Evolutionary conservation across 2,113 vertebrate genomes (phyloP).

Genomic region (Corythornis madagascariensis): DNA sequence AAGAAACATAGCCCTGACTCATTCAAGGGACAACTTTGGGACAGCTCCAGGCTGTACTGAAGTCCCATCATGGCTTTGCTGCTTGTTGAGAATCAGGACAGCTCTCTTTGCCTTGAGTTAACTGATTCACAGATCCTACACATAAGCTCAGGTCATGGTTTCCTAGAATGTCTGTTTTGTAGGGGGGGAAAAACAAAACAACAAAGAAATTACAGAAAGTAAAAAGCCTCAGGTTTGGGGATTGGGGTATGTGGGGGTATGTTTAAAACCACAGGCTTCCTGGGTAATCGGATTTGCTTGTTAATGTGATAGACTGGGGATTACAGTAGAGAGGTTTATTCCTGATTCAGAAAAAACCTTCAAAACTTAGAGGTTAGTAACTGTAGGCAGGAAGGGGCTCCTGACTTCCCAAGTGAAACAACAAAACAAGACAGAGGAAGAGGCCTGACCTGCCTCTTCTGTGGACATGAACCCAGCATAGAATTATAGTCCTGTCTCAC

Average conservation of each 20-base stretch:
- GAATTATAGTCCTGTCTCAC: background rate
- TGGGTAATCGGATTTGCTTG: background rate
- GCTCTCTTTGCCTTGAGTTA: background rate
- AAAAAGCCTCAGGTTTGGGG: background rate
- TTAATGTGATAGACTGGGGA: background rate
- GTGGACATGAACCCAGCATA: background rate
- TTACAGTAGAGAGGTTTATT: background rate
- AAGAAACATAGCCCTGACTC: constrained; percentile 21
- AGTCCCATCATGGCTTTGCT: background rate
- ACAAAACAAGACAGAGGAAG: background rate
- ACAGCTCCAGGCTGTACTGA: background rate
- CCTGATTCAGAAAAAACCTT: background rate
- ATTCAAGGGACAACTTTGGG: background rate
- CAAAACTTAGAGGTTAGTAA: background rate
- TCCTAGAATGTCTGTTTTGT: background rate
- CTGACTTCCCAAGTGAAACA: background rate
- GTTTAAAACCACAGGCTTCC: background rate
- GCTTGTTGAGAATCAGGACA: background rate
- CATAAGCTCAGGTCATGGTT: background rate
- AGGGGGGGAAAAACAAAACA: too few relatives aligned
- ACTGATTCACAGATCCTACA: background rate
- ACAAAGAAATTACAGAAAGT: background rate
- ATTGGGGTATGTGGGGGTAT: background rate
- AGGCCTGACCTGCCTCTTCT: background rate
- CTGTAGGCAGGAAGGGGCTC: background rate